Evolutionary conservation across 2,113 vertebrate genomes (phyloP), one percentile per base, ranked within the genome.

Genomic region (Hippoglossus stenolepis): DNA sequence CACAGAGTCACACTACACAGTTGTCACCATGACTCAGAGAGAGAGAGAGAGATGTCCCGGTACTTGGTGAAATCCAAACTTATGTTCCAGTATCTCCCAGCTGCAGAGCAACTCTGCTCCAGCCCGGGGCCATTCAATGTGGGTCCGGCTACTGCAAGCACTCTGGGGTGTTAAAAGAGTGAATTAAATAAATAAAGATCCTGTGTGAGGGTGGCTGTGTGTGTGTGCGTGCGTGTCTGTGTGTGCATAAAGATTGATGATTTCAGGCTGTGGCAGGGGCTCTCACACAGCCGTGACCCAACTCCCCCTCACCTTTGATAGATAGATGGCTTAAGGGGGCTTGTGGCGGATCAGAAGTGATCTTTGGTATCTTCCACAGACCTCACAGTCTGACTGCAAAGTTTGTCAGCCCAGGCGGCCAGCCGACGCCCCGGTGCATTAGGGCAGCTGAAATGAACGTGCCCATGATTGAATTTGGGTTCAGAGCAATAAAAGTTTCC

Each of bases 261-360:
- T 83, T 85, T 73, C 70, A 75, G 80, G 66, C 78, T 72, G 51
- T 70, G 63, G 76, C 76, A 61, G 51, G 58, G 79, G 75, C 65
- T 85, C 80, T 78, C 71, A 64, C 73, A 82, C 62, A 85, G 82
- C 75, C 71, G 21, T 89, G 87, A 87, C 87, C 85, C 70, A 84
- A 76, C 76, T 79, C 72, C 69, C 67, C 69, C 73, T 80, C 74
- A 86, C 86, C 82, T 85, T 73, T 95, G 90, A 93, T 94, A 94
- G 93, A 94, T 90, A 92, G 93, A 94, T 94, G 91, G 93, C 94
- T 92, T 89, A 92, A 92, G 84, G 43, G 62, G 93, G 92, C 90
- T 94, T 88, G 73, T 0, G 28, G 82, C 87, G 93, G 93, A 94
- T 94, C 91, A 93, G 93, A 92, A 84, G 93, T 94, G 94, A 94